These are phyloP conservation scores for Hololepta plana DNA, from an alignment of 2,888 invertebrate genomes.

Conservation along the genomic window DNA sequence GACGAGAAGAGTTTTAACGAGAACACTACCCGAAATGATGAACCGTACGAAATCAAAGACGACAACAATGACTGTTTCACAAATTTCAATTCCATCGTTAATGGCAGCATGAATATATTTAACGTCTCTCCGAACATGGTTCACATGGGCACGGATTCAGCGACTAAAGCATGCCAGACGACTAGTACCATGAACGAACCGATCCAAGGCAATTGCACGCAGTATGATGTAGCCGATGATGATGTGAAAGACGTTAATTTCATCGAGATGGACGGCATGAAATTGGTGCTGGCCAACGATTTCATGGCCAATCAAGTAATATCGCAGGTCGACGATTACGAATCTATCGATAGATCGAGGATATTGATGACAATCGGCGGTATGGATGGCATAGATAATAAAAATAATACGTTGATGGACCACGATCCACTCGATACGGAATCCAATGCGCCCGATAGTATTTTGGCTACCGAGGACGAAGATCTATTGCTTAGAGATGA, in stretches of 20 bases:
- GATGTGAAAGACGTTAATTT: conserved; percentile 26
- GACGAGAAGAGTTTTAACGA: too few species aligned
- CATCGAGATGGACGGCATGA: conserved; percentile 32
- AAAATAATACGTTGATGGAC: conserved; percentile 6
- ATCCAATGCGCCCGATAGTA: too few species aligned
- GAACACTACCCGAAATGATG: too few species aligned
- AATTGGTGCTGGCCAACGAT: conserved; percentile 20
- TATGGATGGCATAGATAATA: too few species aligned
- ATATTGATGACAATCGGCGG: conserved; percentile 23
- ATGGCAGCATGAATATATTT: too few species aligned
- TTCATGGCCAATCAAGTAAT: conserved; percentile 20
- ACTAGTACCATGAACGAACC: conserved; percentile 7
- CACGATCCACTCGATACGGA: too few species aligned
- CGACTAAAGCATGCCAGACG: neutral
- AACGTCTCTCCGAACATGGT: too few species aligned
- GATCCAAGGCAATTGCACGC: conserved; percentile 2
- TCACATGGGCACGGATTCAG: neutral
- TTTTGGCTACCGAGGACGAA: too few species aligned
- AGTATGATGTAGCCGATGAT: conserved; percentile 1
- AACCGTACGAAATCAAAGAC: conserved; percentile 1
- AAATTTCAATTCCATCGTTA: too few species aligned
- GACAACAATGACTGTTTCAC: neutral
- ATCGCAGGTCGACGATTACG: conserved; percentile 22
- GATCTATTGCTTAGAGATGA: too few species aligned
- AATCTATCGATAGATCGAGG: conserved; percentile 17